phyloP scores from a whole-genome alignment of 2,888 invertebrate genomes.

The Hirtodrosophila duncani region DNA sequence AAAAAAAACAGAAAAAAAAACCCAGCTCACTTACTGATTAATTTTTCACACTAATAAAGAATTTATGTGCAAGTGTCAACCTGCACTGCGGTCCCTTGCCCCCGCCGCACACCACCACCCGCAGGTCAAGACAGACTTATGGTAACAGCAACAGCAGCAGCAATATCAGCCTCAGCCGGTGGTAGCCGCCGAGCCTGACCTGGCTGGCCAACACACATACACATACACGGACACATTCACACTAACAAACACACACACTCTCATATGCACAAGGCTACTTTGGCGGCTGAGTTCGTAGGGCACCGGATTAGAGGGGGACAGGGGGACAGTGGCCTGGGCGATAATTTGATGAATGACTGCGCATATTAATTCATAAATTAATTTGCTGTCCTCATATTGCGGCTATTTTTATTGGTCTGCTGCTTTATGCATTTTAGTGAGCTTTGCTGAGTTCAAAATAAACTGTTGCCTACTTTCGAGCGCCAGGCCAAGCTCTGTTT shows the following conservation, averaged over 20 bases:
- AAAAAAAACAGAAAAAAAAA: slow-evolving; percentile 13
- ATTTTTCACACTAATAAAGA: slow-evolving; percentile 72
- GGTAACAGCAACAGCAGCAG: no score
- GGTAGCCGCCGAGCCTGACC: no score
- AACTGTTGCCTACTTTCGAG: slow-evolving; percentile 46
- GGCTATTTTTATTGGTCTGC: slow-evolving; percentile 30
- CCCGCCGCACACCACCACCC: slow-evolving; percentile 12
- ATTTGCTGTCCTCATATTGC: slow-evolving; percentile 53
- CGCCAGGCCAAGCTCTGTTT: no score
- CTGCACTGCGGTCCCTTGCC: slow-evolving; percentile 52
- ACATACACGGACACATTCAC: no score
- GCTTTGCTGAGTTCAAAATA: slow-evolving; percentile 11
- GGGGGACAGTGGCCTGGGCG: slow-evolving; percentile 23
- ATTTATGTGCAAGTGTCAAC: slow-evolving; percentile 69
- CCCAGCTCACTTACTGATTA: slow-evolving; percentile 67
- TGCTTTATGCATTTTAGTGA: not conserved
- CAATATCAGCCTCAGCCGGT: no score
- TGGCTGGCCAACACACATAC: no score
- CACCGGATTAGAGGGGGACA: not conserved
- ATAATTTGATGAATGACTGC: slow-evolving; percentile 71
- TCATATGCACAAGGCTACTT: slow-evolving; percentile 12
- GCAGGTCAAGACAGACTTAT: slow-evolving; percentile 58
- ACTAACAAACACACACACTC: slow-evolving; percentile 1
- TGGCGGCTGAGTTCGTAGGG: not conserved
- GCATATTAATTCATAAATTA: slow-evolving; percentile 70